Conservation (phyloP, 1,140 invertebrate genomes). For the Lutraria rhynchaena region DNA sequence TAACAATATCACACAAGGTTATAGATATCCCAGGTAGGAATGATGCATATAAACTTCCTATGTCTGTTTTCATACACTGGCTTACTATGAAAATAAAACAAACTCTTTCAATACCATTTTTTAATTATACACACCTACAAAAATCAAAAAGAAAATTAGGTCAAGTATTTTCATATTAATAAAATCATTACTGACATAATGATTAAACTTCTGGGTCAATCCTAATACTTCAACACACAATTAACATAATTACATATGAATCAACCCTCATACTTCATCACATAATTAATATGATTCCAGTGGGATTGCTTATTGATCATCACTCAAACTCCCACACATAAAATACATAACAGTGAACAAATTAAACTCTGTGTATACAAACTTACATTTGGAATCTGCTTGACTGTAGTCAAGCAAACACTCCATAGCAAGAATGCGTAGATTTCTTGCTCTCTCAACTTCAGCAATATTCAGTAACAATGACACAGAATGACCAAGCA, state of each 20-base stretch:
- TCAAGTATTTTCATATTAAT: too few relatives aligned
- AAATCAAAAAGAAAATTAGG: too few relatives aligned
- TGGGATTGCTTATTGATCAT: neutral
- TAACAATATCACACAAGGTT: slow-evolving; percentile 71
- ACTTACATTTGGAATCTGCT: slow-evolving; percentile 69
- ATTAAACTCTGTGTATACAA: too few relatives aligned
- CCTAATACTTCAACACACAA: too few relatives aligned
- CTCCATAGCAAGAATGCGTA: slow-evolving; percentile 70
- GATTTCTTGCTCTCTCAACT: slow-evolving; percentile 64
- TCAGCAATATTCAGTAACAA: slow-evolving; percentile 72
- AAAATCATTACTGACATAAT: too few relatives aligned
- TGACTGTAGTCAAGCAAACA: slow-evolving; percentile 68
- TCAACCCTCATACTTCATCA: neutral
- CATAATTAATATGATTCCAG: neutral
- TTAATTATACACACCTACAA: too few relatives aligned
- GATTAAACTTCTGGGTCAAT: too few relatives aligned
- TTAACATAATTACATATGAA: too few relatives aligned
- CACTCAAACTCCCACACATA: neutral
- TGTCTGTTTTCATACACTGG: slow-evolving; percentile 58
- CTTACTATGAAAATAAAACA: slow-evolving; percentile 67
- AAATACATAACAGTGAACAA: neutral
- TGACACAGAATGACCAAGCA: slow-evolving; percentile 74
- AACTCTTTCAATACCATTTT: too few relatives aligned
- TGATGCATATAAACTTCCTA: slow-evolving; percentile 76
- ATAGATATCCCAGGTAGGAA: slow-evolving; percentile 78